Base-by-base conservation (phyloP, 1,140 invertebrate species). In the Teleogryllus occipitalis region DNA sequence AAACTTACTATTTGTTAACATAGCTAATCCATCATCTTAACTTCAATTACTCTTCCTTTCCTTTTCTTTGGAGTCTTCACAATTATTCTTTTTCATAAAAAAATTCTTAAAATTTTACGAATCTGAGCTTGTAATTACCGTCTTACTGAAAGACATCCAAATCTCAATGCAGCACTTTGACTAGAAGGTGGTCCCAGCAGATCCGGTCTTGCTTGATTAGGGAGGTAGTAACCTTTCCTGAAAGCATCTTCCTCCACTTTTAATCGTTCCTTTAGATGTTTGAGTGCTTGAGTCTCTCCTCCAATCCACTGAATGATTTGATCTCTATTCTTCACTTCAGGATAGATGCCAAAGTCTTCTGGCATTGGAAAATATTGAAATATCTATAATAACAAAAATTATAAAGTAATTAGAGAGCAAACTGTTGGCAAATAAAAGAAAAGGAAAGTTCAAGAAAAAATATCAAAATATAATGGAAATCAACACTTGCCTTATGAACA, bases 191-290 rank as follows among this genome's bases (percentile, higher is more conserved):
- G 89, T 0, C 91, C 91, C 39, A 91, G 83, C 46, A 94, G 86
- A 82, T 94, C 91, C 0, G 93, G 93, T 82, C 87, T 88, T 6
- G 89, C 88, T 84, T 93, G 92, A 79, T 93, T 93, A 3, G 92
- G 92, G 81, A 93, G 84, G 81, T 90, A 89, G 8, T 86, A 89
- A 7, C 90, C 90, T 78, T 86, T 86, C 46, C 86, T 84, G 80
- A 91, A 92, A 0, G 90, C 90, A 47, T 89, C 85, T 79, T 88
- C 86, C 83, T 92, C 91, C 0, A 91, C 86, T 54, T 86, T 85
- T 3, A 91, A 84, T 0, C 90, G 85, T 65, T 89, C 85, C 74
- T 86, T 82, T 79, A 91, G 85, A 79, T 89, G 87, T 47, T 87
- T 82, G 27, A 94, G 83, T 0, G 92, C 92, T 74, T 90, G 86